A percentile compares a stretch with the other conserved stretches of the same genome.
Evolutionary conservation across 2,888 invertebrate genomes (phyloP).

Genomic region (Dermolepida albohirtum): DNA sequence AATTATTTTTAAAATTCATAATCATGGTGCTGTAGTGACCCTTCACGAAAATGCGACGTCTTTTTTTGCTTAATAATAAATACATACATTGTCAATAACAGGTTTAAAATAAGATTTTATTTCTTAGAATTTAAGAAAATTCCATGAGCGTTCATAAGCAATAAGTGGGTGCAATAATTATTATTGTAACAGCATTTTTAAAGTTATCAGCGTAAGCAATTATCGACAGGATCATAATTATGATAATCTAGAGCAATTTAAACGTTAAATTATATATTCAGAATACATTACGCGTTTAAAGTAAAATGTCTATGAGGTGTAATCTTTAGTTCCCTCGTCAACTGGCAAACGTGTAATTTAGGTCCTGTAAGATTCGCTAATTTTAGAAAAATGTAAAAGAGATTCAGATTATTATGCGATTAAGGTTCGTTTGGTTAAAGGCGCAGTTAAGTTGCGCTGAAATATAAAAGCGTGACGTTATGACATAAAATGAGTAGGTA

Average conservation of each 20-base stretch:
- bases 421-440: background rate
- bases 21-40: constrained; percentile 36
- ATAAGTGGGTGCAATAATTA: constrained; percentile 7
- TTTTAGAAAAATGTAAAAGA: constrained; percentile 2
- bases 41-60: constrained; percentile 1
- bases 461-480: no score
- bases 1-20: constrained; percentile 38
- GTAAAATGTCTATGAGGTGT: constrained; percentile 12
- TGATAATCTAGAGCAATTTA: constrained; percentile 28
- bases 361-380: background rate
- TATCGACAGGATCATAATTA: constrained; percentile 22
- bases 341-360: constrained; percentile 11
- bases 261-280: constrained; percentile 22
- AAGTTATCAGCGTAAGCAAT: constrained; percentile 7
- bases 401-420: constrained; percentile 4
- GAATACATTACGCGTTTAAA: constrained; percentile 8
- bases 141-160: no score
- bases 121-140: background rate
- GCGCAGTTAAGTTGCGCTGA: no score
- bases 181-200: constrained; percentile 12
- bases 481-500: no score
- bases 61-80: constrained; percentile 15
- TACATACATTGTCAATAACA: constrained; percentile 18
- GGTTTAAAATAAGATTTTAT: background rate
- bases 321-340: background rate